Conservation (phyloP, 2,113 vertebrate species). For the Tyto alba region DNA sequence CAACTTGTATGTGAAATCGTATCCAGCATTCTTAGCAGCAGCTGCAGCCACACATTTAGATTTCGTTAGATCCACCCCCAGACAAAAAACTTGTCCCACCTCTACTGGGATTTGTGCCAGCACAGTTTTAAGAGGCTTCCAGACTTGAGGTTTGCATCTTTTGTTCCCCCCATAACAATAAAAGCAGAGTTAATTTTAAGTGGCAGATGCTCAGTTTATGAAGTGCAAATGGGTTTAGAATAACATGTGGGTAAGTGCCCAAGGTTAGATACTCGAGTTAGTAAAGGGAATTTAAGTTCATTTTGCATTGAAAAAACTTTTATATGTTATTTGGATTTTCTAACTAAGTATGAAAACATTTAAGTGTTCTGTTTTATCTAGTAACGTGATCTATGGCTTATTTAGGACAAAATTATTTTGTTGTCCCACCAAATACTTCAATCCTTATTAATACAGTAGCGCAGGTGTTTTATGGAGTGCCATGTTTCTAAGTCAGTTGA, state of each 20-base stretch:
- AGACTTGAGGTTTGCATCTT: not conserved
- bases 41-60: not conserved
- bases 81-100: not conserved
- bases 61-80: not conserved
- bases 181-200: constrained; percentile 1
- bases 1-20: not conserved
- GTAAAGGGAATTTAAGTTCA: not conserved
- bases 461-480: constrained; percentile 9
- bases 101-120: not conserved
- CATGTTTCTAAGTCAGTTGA: constrained; percentile 44
- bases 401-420: not conserved
- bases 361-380: not conserved
- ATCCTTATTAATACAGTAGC: not conserved
- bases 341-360: not conserved
- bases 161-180: not conserved
- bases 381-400: not conserved
- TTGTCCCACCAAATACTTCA: not conserved
- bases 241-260: not conserved
- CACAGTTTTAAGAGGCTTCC: not conserved
- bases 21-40: not conserved
- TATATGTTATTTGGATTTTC: not conserved
- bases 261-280: not conserved
- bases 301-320: not conserved
- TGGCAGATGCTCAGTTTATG: constrained; percentile 29
- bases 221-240: not conserved